A percentile compares a stretch with the other conserved stretches of the same genome.
phyloP scores from a whole-genome alignment of 2,797 vertebrate species.

The Setipinna tenuifilis region DNA sequence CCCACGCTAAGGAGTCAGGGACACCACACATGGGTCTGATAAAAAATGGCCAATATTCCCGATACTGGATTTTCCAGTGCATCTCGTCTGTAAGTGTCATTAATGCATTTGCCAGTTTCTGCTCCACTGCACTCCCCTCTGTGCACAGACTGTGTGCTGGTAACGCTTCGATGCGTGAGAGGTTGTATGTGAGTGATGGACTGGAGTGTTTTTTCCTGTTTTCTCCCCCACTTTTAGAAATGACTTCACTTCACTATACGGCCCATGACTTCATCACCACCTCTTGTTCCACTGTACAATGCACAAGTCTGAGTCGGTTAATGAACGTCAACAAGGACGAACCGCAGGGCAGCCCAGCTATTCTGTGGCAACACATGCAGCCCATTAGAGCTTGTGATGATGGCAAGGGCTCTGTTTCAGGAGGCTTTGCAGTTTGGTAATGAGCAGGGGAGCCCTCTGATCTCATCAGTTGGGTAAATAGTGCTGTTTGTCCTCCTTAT shows the following conservation, averaged over 20 bases:
- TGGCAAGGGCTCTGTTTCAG: conserved; percentile 39
- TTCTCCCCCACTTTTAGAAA: background rate
- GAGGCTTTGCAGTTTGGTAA: conserved; percentile 1
- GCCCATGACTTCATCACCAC: conserved; percentile 9
- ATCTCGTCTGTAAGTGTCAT: background rate
- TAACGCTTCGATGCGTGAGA: too few species aligned
- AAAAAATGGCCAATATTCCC: background rate
- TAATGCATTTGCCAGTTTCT: background rate
- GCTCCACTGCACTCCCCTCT: background rate
- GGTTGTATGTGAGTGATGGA: background rate
- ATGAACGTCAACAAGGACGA: conserved; percentile 54
- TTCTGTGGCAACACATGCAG: conserved; percentile 57
- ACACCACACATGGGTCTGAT: background rate
- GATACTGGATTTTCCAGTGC: background rate
- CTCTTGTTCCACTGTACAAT: conserved; percentile 18
- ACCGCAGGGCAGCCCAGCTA: conserved; percentile 45
- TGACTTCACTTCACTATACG: background rate
- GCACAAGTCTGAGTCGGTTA: conserved; percentile 61
- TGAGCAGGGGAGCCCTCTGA: conserved; percentile 38
- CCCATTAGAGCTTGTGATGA: conserved; percentile 54
- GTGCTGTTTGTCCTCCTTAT: background rate
- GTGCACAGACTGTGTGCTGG: background rate
- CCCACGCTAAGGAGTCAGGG: background rate
- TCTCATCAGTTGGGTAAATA: conserved; percentile 45
- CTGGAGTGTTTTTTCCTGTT: background rate